These are phyloP conservation scores for Aphelenchoides bicaudatus DNA, from an alignment of 2,888 invertebrate species.

Conservation along the genomic window DNA sequence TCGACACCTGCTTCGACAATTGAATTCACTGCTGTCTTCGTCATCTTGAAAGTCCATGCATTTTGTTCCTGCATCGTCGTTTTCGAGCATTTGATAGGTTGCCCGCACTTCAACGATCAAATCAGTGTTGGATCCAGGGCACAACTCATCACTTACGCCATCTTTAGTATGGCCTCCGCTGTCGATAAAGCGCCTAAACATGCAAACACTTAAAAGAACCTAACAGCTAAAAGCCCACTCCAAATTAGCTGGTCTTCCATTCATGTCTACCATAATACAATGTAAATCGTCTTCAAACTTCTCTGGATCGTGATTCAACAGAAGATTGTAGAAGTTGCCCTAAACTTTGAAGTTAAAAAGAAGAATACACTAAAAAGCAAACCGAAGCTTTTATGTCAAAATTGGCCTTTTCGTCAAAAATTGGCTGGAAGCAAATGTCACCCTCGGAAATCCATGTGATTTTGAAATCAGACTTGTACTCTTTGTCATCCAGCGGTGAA, in stretches of 20 bases:
- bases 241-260: constrained; percentile 1
- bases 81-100: constrained; percentile 53
- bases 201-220: not conserved
- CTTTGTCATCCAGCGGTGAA: not conserved
- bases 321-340: no score
- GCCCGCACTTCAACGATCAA: constrained; percentile 51
- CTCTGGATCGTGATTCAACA: constrained; percentile 6
- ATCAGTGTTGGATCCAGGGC: constrained; percentile 33
- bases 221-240: no score
- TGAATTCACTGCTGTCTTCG: constrained; percentile 51
- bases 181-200: not conserved
- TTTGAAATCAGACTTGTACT: constrained; percentile 22
- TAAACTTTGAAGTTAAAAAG: not conserved
- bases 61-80: constrained; percentile 53
- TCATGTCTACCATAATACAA: constrained; percentile 8
- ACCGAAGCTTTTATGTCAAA: not conserved
- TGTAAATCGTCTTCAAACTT: not conserved
- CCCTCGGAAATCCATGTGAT: constrained; percentile 49
- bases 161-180: not conserved
- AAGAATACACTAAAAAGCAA: not conserved
- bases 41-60: constrained; percentile 51
- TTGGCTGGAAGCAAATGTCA: constrained; percentile 51
- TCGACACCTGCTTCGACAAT: constrained; percentile 52
- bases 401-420: constrained; percentile 38
- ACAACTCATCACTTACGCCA: not conserved